phyloP scores from a whole-genome alignment of 2,797 vertebrate species.

The Mormyrops boulengeri region DNA sequence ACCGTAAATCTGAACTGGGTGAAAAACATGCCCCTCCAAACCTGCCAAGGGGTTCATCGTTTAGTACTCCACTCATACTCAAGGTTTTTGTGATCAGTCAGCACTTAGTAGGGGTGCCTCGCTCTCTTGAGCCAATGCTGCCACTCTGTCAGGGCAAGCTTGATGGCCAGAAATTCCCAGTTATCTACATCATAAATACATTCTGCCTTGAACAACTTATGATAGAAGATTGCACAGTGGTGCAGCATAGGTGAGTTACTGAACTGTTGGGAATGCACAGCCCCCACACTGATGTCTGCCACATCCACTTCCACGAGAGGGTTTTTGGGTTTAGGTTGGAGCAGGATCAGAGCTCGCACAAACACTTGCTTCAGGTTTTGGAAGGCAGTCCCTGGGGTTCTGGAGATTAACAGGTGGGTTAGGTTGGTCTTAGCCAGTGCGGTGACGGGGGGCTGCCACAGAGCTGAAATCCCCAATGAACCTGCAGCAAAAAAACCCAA shows the following conservation, averaged over 20 bases:
- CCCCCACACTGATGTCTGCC: not conserved
- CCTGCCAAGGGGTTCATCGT: not conserved
- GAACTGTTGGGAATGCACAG: not conserved
- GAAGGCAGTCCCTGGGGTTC: not conserved
- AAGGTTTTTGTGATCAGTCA: not conserved
- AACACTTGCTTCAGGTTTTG: not conserved
- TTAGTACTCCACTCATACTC: not conserved
- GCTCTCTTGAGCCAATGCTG: not conserved
- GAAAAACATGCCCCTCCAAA: not conserved
- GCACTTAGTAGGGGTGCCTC: not conserved
- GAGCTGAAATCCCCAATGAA: not conserved
- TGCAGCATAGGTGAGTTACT: not conserved
- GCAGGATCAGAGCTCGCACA: not conserved
- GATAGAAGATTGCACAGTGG: not conserved
- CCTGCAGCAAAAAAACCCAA: not conserved
- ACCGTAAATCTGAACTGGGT: not conserved
- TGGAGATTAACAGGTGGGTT: not conserved
- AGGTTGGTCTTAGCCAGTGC: not conserved
- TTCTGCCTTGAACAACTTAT: not conserved
- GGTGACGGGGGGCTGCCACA: not conserved
- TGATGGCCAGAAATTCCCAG: not conserved
- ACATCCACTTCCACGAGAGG: not conserved
- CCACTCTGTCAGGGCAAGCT: not conserved
- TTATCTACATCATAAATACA: not conserved
- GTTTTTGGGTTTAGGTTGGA: not conserved